Evolutionary conservation across 2,113 vertebrate species (phyloP).

Genomic region (Noctilio leporinus): DNA sequence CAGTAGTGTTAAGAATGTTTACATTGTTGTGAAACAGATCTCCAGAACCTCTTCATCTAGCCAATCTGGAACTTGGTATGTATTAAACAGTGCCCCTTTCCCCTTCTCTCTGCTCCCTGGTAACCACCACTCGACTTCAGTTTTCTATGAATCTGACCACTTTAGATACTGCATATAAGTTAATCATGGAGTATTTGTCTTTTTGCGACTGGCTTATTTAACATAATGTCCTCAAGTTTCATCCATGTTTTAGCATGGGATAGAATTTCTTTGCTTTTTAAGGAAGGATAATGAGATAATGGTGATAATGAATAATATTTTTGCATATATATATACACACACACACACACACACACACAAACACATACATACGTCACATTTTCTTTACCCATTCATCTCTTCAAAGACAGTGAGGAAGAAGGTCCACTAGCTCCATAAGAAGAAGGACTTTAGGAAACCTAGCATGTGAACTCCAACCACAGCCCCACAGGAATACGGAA

Average conservation of each 20-base stretch:
- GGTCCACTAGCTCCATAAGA: neutral
- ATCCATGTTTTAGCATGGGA: neutral
- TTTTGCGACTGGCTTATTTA: neutral
- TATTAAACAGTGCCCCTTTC: no score
- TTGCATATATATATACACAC: neutral
- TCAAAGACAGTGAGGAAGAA: neutral
- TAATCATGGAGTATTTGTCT: neutral
- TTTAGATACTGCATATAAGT: neutral
- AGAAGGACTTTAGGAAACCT: neutral
- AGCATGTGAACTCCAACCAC: neutral
- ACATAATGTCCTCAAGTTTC: neutral
- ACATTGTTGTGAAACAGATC: neutral
- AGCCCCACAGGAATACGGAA: neutral
- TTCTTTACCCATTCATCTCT: neutral
- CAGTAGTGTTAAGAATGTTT: neutral
- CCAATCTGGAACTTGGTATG: neutral
- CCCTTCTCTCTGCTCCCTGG: neutral
- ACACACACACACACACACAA: no score
- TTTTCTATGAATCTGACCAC: neutral
- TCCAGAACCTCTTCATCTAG: neutral
- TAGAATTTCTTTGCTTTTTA: neutral
- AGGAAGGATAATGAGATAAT: neutral
- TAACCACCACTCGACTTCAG: neutral
- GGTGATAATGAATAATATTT: neutral
- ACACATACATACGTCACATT: neutral